phyloP scores from a whole-genome alignment of 2,797 vertebrate species.

The Pseudochirops cupreus region DNA sequence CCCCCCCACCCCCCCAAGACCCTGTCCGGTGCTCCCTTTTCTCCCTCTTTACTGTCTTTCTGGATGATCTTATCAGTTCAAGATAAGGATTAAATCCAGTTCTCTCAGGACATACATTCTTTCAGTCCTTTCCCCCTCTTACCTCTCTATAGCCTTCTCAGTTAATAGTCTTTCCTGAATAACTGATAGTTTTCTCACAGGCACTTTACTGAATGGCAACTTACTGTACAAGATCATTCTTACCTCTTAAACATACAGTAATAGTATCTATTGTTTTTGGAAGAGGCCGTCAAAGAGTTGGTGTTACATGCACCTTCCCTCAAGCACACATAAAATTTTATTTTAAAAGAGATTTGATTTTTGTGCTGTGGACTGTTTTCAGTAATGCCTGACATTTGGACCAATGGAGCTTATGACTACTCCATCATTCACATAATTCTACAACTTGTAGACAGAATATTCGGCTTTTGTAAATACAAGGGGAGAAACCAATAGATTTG shows the following conservation, averaged over 20 bases:
- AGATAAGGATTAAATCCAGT: neutral
- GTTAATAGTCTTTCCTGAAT: neutral
- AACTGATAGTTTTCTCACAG: neutral
- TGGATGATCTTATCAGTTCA: neutral
- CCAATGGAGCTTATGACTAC: neutral
- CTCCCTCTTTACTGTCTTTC: neutral
- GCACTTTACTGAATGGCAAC: neutral
- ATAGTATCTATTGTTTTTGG: neutral
- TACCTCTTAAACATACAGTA: neutral
- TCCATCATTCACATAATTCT: slow-evolving; percentile 19
- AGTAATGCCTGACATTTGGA: neutral
- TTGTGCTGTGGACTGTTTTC: neutral
- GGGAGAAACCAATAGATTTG: neutral
- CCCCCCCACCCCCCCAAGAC: too few relatives aligned
- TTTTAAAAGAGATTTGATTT: neutral
- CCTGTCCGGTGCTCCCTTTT: neutral
- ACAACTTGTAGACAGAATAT: slow-evolving; percentile 3
- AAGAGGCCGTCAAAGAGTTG: neutral
- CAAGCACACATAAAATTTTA: neutral
- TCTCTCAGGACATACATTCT: neutral
- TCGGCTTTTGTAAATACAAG: neutral
- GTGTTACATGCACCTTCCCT: neutral
- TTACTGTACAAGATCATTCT: neutral
- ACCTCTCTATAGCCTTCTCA: neutral
- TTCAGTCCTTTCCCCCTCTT: neutral